Base-by-base conservation (phyloP, 2,113 vertebrate species). In the Callorhinus ursinus region DNA sequence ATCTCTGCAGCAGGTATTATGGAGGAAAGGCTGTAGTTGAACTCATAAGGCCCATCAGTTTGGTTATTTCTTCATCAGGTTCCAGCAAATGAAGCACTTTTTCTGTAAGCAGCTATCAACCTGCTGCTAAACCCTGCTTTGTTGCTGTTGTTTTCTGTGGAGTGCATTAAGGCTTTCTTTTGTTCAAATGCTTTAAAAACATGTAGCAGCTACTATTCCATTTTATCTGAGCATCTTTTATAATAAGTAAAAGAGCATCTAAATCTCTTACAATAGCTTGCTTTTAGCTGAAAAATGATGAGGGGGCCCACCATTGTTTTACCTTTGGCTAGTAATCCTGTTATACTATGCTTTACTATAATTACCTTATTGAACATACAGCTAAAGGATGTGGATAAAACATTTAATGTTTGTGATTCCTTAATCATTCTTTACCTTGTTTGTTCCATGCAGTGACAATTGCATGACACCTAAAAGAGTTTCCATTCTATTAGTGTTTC, bases 41-140 rank as follows among this genome's bases (percentile, higher is more conserved):
- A 93, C 55, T 82, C 65, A 36, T 31, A 82, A 59, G 49, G 42
- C 11, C 22, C 49, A 28, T 51, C 72, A 76, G 36, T 42, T 90
- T 93, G 79, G 39, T 87, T 95, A 49, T 87, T 95, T 85, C 69
- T 94, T 82, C 74, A 93, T 39, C 39, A 77, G 74, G 7, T 83
- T 82, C 55, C n/a, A 63, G 11, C 14, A 77, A 71, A n/a, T 82
- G 39, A 86, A 67, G 57, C 28, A 74, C 33, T 61, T 90, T 90
- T 24, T 93, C 19, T 42, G 53, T 53, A 74, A 93, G 18, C 46
- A 53, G 59, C 26, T 53, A 5, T 67, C 39, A 19, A 93, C 16
- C 42, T 42, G 31, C 13, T 61, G 24, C 26, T 72, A 22, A 92
- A 18, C 4, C 33, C n/a, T 88, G 46, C 61, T 87, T 55, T 12